Conservation (phyloP, 2,888 invertebrate genomes). For the Luperina testacea region DNA sequence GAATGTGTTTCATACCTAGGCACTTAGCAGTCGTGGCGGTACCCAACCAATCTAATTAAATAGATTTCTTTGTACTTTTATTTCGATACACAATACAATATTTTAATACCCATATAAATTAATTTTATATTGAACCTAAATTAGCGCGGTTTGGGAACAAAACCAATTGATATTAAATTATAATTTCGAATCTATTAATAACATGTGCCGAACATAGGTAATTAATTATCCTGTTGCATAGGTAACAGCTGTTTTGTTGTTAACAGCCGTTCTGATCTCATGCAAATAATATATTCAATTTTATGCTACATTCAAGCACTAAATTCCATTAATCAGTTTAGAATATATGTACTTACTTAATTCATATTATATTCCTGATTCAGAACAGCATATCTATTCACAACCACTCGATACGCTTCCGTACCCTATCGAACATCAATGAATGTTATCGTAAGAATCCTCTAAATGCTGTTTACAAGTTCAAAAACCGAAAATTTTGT, state of each 20-base stretch:
- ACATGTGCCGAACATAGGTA: conserved; percentile 39
- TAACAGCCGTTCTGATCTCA: conserved; percentile 24
- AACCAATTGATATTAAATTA: conserved; percentile 46
- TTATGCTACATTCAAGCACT: neutral
- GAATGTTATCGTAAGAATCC: no score
- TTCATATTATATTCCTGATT: no score
- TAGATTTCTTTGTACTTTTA: neutral
- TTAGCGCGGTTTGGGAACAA: conserved; percentile 20
- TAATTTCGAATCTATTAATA: conserved; percentile 47
- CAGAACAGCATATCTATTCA: neutral
- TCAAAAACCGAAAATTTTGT: neutral
- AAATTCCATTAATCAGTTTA: conserved; percentile 34
- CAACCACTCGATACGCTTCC: neutral
- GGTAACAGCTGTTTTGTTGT: conserved; percentile 48
- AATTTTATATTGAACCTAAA: conserved; percentile 5
- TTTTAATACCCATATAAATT: neutral
- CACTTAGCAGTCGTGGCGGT: neutral
- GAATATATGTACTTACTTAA: neutral
- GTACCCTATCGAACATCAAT: neutral
- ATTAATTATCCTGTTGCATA: conserved; percentile 52
- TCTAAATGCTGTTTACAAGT: no score
- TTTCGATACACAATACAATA: neutral
- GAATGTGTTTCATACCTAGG: no score
- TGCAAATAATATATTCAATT: conserved; percentile 28
- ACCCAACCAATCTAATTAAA: neutral